Base-by-base conservation (phyloP, 2,113 vertebrate genomes). In the Glareola pratincola region DNA sequence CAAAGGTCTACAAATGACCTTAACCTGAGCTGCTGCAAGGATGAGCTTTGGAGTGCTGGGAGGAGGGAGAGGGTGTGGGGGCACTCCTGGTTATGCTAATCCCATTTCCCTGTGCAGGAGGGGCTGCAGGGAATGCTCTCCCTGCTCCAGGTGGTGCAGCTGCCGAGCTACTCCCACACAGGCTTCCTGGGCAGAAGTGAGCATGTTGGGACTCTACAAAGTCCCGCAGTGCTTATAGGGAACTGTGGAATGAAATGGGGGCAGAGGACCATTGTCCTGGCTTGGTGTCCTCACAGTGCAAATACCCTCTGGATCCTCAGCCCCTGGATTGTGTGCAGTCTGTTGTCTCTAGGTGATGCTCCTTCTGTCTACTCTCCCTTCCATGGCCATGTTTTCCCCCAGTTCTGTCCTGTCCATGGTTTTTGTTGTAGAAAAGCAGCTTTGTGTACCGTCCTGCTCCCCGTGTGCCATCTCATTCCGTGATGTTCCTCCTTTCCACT, bases 361-460 rank as follows among this genome's bases (percentile, higher is more conserved):
- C 85, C 68, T 75, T 69, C 79, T 77, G 29, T 96, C 48, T 77
- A 1, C 53, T 82, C 8, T 88, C 36, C 72, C 83, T 63, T 90
- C 90, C 69, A 53, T n/a, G 63, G 81, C 78, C 84, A 11, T 66
- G 51, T 88, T 96, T 96, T 83, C 82, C 94, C 94, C 62, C 43
- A 82, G 84, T 87, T 96, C 53, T 95, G 81, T 92, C 24, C 23
- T 82, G 67, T 94, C 72, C 45, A 6, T 71, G 77, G 22, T 88
- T 93, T 86, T 63, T 92, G 85, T 92, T 1, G 8, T 88, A 93
- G 96, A 90, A 90, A 92, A 92, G 76, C 89, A 82, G 92, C 89
- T 90, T 80, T 84, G 19, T 84, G 71, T 95, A 97, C 86, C 54
- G n/a, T 56, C 81, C 56, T 64, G 62, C 79, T 96, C 82, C 78